A percentile compares a stretch with the other conserved stretches of the same genome.
These are phyloP conservation scores for Epinephelus coioides DNA, from an alignment of 2,797 vertebrate genomes.

Conservation along the genomic window DNA sequence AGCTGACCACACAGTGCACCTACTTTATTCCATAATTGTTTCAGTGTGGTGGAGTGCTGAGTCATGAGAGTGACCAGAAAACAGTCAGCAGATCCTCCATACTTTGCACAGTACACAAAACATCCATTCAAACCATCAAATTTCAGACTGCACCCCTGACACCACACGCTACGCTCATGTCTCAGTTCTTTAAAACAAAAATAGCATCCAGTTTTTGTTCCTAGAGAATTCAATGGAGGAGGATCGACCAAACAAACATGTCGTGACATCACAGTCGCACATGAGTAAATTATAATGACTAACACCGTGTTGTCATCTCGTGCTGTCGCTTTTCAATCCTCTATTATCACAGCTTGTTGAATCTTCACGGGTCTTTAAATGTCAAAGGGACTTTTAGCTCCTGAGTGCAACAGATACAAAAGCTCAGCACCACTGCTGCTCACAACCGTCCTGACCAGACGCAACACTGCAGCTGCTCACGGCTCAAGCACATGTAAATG, in stretches of 20 bases:
- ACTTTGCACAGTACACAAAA: conserved; percentile 11
- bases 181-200: no score
- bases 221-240: not conserved
- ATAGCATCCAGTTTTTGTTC: no score
- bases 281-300: not conserved
- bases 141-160: no score
- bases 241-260: not conserved
- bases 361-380: not conserved
- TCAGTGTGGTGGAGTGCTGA: conserved; percentile 7
- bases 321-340: not conserved
- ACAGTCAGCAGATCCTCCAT: conserved; percentile 10
- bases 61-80: not conserved
- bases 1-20: not conserved
- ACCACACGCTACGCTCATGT: no score
- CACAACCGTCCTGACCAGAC: conserved; percentile 21
- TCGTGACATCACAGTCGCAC: not conserved
- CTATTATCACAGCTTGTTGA: not conserved
- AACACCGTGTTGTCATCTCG: no score
- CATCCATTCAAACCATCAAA: conserved; percentile 1
- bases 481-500: conserved; percentile 46
- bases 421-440: conserved; percentile 1
- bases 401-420: conserved; percentile 20
- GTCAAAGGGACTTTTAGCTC: conserved; percentile 1
- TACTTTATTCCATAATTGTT: not conserved
- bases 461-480: conserved; percentile 48